Evolutionary conservation across 2,888 invertebrate genomes (phyloP), one percentile per base, ranked within the genome.

Genomic region (Nezara viridula): DNA sequence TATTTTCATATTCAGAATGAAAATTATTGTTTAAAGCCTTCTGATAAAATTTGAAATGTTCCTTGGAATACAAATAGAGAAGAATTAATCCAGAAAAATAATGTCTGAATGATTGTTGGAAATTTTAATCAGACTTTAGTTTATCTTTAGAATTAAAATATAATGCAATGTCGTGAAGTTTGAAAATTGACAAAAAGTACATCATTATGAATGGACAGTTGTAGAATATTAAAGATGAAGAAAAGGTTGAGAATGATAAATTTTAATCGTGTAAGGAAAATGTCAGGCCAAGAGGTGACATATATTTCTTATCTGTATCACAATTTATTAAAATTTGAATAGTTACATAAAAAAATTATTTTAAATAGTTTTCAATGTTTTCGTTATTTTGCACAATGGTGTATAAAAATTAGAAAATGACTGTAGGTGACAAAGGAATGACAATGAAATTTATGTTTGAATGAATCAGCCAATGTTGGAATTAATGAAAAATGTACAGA

Each of bases 1-100:
- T n/a, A n/a, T 81, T 81, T 81, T 47, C 44, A 81, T 81, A 81
- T 44, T 40, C n/a, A 40, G 40, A 44, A n/a, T 81, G 81, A 81
- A 81, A 81, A 37, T 73, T 37, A 37, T 73, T 37, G 21, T 60
- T 73, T 19, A 37, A 37, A 73, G 66, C 21, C 37, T 32, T 19
- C 16, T 73, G 4, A 73, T 37, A 73, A 73, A 73, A 73, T 37
- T 73, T 73, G 44, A 81, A 77, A 81, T 81, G 81, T 44, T 81
- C 44, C 81, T 81, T 81, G 81, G 81, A n/a, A 47, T 81, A 81
- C 44, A n/a, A 44, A 73, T 73, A 21, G 7, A 21, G 14, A 73
- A 73, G 32, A 21, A 27, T 73, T 19, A 7, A 73, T 73, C 37
- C 21, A 73, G 66, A 19, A 73, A 32, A 37, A 66, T 10, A 66